Conservation (phyloP, 2,113 vertebrate genomes). For the Xyrauchen texanus region DNA sequence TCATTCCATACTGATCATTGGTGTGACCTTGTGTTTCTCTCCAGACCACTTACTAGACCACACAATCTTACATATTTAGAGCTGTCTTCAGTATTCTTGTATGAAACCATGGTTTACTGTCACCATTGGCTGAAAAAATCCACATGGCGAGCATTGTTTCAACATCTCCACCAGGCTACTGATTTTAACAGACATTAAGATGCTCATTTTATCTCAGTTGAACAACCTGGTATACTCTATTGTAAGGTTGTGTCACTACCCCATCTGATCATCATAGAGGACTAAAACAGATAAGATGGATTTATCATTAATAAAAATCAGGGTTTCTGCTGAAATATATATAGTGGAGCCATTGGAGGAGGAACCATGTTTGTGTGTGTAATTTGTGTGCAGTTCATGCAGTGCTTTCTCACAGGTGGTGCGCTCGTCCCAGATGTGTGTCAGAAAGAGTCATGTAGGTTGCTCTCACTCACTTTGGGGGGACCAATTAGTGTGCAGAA, state of each 20-base stretch:
- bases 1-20: slow-evolving; percentile 18
- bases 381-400: slow-evolving; percentile 31
- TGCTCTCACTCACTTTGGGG: slow-evolving; percentile 33
- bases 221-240: neutral
- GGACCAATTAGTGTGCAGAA: slow-evolving; percentile 41
- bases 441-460: slow-evolving; percentile 15
- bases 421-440: slow-evolving; percentile 28
- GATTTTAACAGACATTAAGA: slow-evolving; percentile 16
- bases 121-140: neutral
- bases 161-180: neutral
- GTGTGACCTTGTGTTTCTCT: neutral
- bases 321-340: slow-evolving; percentile 26
- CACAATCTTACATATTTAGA: too few relatives aligned
- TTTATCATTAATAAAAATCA: slow-evolving; percentile 22
- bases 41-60: neutral
- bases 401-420: neutral
- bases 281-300: slow-evolving; percentile 4
- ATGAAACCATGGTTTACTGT: neutral
- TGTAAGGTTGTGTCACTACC: neutral
- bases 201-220: neutral
- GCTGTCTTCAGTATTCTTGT: neutral
- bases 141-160: neutral
- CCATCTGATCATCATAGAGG: neutral
- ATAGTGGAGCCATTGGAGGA: neutral
- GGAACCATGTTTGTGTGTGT: slow-evolving; percentile 20